A percentile compares a stretch with the other conserved stretches of the same genome.
Evolutionary conservation across 1,140 invertebrate genomes (phyloP).

Genomic region (Ooceraea biroi): DNA sequence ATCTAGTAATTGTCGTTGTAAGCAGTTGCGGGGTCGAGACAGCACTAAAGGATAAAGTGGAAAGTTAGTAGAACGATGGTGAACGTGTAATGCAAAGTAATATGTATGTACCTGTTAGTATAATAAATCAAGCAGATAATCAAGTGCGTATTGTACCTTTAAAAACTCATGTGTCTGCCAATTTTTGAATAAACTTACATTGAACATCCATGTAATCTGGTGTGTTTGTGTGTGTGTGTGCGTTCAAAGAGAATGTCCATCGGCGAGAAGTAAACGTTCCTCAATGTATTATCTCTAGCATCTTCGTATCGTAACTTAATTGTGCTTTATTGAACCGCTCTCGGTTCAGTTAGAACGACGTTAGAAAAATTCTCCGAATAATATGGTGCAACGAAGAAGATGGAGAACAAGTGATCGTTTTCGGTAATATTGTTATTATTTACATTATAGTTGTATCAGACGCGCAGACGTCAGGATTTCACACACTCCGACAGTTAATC

Average conservation of each 20-base stretch:
- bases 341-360: slow-evolving; percentile 1
- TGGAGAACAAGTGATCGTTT: slow-evolving; percentile 28
- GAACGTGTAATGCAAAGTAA: slow-evolving; percentile 21
- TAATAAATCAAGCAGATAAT: slow-evolving; percentile 22
- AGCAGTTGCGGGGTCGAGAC: background rate
- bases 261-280: background rate
- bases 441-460: slow-evolving; percentile 55
- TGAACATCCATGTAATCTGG: background rate
- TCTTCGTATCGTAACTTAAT: background rate
- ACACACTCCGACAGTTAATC: slow-evolving; percentile 57
- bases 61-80: background rate
- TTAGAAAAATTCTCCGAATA: background rate
- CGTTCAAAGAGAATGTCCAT: background rate
- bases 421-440: slow-evolving; percentile 59
- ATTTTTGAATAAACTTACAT: slow-evolving; percentile 23
- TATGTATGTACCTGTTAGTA: slow-evolving; percentile 27
- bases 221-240: background rate
- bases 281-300: background rate
- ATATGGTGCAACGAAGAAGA: slow-evolving; percentile 36
- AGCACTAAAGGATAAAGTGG: background rate
- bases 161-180: slow-evolving; percentile 1
- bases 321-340: background rate
- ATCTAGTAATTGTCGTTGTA: background rate
- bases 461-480: slow-evolving; percentile 52
- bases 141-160: background rate